Conservation (phyloP, 2,888 invertebrate genomes). For the Boloria selene region DNA sequence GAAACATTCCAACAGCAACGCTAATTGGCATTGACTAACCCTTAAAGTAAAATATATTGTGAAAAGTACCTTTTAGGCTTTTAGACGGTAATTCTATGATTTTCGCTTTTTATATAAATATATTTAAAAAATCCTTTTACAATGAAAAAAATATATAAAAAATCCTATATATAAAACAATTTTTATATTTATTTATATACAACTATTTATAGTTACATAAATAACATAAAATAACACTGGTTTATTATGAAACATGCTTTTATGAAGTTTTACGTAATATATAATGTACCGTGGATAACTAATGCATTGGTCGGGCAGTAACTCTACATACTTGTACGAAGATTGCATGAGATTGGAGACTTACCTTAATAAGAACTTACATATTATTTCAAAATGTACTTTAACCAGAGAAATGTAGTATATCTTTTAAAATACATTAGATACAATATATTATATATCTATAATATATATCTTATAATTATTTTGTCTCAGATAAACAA, state of each 20-base stretch:
- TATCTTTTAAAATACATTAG: no score
- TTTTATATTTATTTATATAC: background rate
- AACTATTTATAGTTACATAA: constrained; percentile 1
- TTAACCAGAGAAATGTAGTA: background rate
- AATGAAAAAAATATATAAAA: no score
- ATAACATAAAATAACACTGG: constrained; percentile 8
- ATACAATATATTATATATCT: no score
- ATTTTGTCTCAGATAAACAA: no score
- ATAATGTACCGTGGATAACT: constrained; percentile 15
- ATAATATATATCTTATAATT: no score
- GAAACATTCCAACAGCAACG: background rate
- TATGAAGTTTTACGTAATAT: constrained; percentile 16
- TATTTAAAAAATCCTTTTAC: no score
- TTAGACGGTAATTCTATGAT: no score
- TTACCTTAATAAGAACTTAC: background rate
- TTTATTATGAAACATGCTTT: constrained; percentile 17
- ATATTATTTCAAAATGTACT: background rate
- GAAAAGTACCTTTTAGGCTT: no score
- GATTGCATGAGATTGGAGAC: background rate
- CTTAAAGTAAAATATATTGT: no score
- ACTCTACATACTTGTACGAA: constrained; percentile 8
- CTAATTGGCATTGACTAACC: no score
- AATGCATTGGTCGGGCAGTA: constrained; percentile 10
- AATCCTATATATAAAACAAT: background rate
- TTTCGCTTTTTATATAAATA: no score